Base-by-base conservation (phyloP, 2,888 invertebrate species). In the Drosophila borborema region DNA sequence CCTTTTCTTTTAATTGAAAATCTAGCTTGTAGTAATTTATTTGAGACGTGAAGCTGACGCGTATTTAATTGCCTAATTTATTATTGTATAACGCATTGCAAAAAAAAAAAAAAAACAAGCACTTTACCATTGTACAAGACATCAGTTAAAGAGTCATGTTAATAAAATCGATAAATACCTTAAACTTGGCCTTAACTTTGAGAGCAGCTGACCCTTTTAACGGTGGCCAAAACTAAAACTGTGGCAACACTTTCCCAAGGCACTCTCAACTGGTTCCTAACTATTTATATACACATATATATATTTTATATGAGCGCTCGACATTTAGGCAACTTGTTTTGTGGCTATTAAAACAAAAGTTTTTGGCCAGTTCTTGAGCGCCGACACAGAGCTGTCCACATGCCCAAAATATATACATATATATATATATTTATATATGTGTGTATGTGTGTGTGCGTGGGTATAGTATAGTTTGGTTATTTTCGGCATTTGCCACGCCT, bases 21-120 rank as follows among this genome's bases (percentile, higher is more conserved):
- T n/a, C 67, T 91, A 91, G 91, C 74, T 76, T 61, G 58, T 88
- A 91, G 82, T 91, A 91, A 92, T 91, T 91, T 91, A 91, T 91
- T 92, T 65, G 75, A 76, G 51, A 54, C 74, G 72, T 63, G 68
- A 43, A 67, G 72, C 80, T 75, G 80, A 81, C 70, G 74, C 75
- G 75, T 81, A 73, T 70, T 79, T 68, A 64, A 74, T 56, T 61
- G 18, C 14, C 41, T 51, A 77, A 69, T 73, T 76, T 79, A 79
- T 76, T 79, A 79, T 46, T 23, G 64, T 56, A 69, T 64, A 64
- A 71, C 64, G 66, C 56, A 62, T 45, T 54, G 60, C 48, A 40
- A 48, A 40, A 34, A 31, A 9, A 38, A 9, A 41, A 40, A 48
- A 40, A 34, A 31, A 9, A 38, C 14, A 41, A 28, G 20, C 23